Evolutionary conservation across 2,888 invertebrate species (phyloP), one percentile per base, ranked within the genome.

Genomic region (Lysandra coridon): DNA sequence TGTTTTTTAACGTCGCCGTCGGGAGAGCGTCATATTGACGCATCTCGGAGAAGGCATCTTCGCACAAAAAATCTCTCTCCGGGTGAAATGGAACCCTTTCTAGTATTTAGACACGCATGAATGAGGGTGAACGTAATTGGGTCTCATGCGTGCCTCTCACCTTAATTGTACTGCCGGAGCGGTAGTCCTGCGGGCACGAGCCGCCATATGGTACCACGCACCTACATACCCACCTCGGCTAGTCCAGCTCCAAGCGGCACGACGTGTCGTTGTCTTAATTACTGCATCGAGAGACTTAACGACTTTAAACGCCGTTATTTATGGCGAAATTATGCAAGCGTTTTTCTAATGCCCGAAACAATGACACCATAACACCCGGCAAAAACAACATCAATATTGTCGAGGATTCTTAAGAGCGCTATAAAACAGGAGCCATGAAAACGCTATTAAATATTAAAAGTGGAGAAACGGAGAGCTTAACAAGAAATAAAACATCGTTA

Each of bases 401-500:
- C 87, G 86, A 88, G 90, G 89, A 92, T 92, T 91, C 89, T 90
- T 91, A 91, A 94, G 91, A 91, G 92, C 90, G 93, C 92, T 90
- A 92, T 94, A 93, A 93, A 93, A 93, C 91, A 91, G 89, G 91
- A 89, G 90, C 91, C 90, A 94, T 94, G 93, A 94, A 94, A 94
- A 92, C 89, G 91, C 91, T 92, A 93, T 94, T 93, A 94, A 94
- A 94, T 94, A 94, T 94, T 94, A 93, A 94, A 94, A 94, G 93
- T 93, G 93, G 92, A 93, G 92, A 92, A 94, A 93, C 92, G 92
- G 91, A 94, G 93, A 94, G 93, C 94, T 94, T 93, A 93, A 94
- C 94, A 94, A 92, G 94, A 92, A 94, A 94, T 94, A 94, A 94
- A 94, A 94, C 94, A 93, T 93, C 93, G 94, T 92, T 92, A 92